These are phyloP conservation scores for Myiothlypis chrysogaster DNA, from an alignment of 2,797 vertebrate genomes.

Conservation along the genomic window DNA sequence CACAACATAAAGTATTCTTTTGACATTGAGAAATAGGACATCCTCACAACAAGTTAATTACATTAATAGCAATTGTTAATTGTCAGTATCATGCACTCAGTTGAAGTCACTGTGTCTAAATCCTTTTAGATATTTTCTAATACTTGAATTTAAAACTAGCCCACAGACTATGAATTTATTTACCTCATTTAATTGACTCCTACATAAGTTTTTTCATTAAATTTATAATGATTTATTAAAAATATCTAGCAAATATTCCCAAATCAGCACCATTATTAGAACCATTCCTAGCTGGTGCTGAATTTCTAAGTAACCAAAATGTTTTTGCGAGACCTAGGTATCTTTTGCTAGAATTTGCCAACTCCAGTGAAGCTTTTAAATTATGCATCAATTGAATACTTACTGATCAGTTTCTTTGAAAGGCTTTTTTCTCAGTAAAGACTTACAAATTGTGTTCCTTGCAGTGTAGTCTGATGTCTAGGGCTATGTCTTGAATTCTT, in stretches of 20 bases:
- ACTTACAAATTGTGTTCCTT: background rate
- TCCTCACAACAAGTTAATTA: background rate
- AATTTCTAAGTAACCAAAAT: background rate
- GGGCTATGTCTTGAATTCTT: background rate
- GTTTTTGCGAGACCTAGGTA: background rate
- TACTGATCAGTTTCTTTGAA: background rate
- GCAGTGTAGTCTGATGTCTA: background rate
- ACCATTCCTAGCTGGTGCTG: background rate
- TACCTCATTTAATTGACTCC: background rate
- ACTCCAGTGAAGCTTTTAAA: background rate
- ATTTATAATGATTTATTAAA: background rate
- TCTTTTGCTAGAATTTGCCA: background rate
- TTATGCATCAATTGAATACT: background rate
- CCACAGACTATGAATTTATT: background rate
- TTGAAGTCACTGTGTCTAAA: background rate
- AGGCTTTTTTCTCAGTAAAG: background rate
- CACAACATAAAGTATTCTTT: background rate
- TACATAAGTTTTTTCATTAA: background rate
- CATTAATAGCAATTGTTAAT: background rate
- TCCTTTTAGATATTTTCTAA: background rate
- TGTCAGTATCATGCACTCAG: background rate
- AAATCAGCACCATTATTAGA: background rate
- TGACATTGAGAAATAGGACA: background rate
- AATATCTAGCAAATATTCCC: background rate
- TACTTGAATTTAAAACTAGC: background rate